phyloP scores from a whole-genome alignment of 2,113 vertebrate genomes.

The Fulica atra region DNA sequence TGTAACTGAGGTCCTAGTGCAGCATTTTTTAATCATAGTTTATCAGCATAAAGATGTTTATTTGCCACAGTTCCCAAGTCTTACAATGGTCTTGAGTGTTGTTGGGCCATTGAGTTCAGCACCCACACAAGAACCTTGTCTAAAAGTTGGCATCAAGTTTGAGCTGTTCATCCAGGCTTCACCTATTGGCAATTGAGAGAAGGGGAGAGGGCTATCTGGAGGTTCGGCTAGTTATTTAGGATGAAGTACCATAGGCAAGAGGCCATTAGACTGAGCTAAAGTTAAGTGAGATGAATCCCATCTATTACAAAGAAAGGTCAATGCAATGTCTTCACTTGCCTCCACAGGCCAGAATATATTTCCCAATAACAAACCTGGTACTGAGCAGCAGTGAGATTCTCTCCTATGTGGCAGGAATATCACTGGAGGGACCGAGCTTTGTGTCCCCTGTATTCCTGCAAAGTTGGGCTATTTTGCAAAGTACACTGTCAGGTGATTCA shows the following conservation, averaged over 20 bases:
- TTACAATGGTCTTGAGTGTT: neutral
- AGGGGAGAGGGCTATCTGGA: neutral
- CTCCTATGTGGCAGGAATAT: neutral
- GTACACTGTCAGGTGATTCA: neutral
- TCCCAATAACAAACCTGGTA: neutral
- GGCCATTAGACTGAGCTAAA: neutral
- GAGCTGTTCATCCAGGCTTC: neutral
- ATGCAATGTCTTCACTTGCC: neutral
- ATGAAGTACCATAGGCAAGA: neutral
- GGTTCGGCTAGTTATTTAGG: neutral
- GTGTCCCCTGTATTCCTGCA: neutral
- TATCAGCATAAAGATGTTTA: neutral
- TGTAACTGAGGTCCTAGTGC: neutral
- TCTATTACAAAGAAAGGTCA: neutral
- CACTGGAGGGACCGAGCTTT: neutral
- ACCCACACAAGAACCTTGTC: neutral
- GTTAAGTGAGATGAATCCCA: neutral
- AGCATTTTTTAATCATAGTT: neutral
- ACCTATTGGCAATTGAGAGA: neutral
- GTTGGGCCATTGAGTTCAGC: neutral
- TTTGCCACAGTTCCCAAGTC: neutral
- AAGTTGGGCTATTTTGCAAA: neutral
- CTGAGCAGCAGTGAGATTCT: neutral
- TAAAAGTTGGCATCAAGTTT: neutral
- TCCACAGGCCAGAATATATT: neutral